Evolutionary conservation across 53 echinoderm and acorn worm species (phyloP), one percentile per base, ranked within the genome.

Genomic region (Luidia sarsii): DNA sequence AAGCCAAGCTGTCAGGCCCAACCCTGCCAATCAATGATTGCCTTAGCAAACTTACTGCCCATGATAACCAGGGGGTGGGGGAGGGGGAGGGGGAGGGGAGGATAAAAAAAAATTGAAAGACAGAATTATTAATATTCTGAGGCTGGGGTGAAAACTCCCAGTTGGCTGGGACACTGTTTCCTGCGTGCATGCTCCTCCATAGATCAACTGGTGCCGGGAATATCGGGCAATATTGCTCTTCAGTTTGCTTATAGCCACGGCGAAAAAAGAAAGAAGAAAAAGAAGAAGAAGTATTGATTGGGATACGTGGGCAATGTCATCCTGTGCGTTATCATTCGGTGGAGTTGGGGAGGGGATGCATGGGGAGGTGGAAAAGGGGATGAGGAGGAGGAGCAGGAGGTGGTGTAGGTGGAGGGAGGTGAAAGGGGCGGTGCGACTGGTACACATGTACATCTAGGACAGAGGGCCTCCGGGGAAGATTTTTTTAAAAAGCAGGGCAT

Each of bases 161-260:
- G 11, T 11, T 11, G 11, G 41, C 41, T 6, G 6, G 11, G 41
- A 41, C 41, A 41, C 41, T 41, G 41, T 41, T 60, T 77, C 77
- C 77, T 77, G 77, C 38, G 61, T 59, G 59, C 77, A 77, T 77
- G 77, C 77, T 27, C 33, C 18, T 38, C 48, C 77, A 77, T 77
- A 61, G 61, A 77, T 62, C 77, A 62, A 31, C 34, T 19, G 61
- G 18, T 61, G 60, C 46, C 45, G 28, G 8, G 7, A 18, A 16
- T 1, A 18, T 43, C 29, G 31, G 19, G 30, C 7, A 32, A 45
- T 56, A 77, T 62, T 77, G 77, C 48, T 27, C 29, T 46, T 68
- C 29, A 20, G n/a, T 39, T 77, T 71, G 56, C 28, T 77, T 39
- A 35, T 7, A 13, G 39, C 18, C 68, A 1, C 5, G 31, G 62